Percentiles rank a stretch among this genome's conserved stretches.
phyloP scores from a whole-genome alignment of 1,140 invertebrate genomes.

The Magallana angulata region DNA sequence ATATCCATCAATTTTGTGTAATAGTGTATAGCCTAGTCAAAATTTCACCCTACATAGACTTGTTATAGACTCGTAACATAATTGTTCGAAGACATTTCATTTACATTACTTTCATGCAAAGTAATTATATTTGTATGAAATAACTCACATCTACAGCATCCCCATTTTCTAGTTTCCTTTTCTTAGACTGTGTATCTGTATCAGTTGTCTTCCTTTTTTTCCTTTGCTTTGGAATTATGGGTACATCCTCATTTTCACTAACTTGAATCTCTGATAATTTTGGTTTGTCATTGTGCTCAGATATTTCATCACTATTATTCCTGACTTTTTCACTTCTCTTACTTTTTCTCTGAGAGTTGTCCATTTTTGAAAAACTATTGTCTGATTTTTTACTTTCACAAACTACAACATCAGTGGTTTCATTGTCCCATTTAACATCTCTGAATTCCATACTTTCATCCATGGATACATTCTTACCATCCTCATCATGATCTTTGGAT shows the following conservation, averaged over 20 bases:
- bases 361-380: not conserved
- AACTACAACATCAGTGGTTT: not conserved
- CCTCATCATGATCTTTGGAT: not conserved
- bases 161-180: conserved; percentile 41
- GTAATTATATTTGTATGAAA: not conserved
- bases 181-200: conserved; percentile 25
- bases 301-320: not conserved
- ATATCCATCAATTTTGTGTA: no score
- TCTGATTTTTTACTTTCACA: conserved; percentile 6
- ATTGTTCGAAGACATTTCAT: no score
- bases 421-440: not conserved
- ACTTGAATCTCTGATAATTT: not conserved
- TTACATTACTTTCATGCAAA: no score
- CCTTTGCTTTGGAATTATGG: conserved; percentile 50
- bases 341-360: not conserved
- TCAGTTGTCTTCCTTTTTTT: conserved; percentile 44
- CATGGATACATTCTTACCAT: not conserved
- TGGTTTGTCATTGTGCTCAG: not conserved
- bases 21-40: no score
- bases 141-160: conserved; percentile 35
- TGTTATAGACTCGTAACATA: no score
- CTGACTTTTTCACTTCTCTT: not conserved
- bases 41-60: no score
- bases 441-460: not conserved
- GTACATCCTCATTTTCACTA: conserved; percentile 52